Percentiles rank a stretch among this genome's conserved stretches.
phyloP scores from a whole-genome alignment of 2,113 vertebrate genomes.

The Suncus etruscus region DNA sequence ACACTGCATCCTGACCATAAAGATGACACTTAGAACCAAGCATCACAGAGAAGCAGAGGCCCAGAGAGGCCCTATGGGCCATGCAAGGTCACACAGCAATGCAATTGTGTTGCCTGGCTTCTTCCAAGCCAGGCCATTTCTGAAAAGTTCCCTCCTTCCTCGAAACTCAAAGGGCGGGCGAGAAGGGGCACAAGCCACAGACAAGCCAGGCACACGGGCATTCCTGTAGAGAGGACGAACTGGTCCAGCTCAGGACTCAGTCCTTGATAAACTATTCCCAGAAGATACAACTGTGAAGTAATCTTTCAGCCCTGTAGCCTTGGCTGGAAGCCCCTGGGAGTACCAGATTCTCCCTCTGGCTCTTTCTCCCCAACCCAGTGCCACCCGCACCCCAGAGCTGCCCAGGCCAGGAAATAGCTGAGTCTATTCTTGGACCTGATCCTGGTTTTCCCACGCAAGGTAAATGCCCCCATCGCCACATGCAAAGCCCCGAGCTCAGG shows the following conservation, averaged over 20 bases:
- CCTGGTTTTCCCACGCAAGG: fast-evolving
- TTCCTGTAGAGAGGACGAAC: too few species aligned
- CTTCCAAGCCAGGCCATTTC: neutral
- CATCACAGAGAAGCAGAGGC: neutral
- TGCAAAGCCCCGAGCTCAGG: neutral
- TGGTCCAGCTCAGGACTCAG: too few species aligned
- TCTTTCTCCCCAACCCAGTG: neutral
- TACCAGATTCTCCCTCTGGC: neutral
- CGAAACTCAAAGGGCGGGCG: neutral
- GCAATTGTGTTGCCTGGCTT: neutral
- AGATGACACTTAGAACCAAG: too few species aligned
- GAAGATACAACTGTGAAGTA: neutral
- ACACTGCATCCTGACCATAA: too few species aligned
- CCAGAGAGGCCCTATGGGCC: neutral
- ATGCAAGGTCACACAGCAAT: neutral
- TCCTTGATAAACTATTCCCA: neutral
- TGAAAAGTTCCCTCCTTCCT: neutral
- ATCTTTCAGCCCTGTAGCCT: neutral
- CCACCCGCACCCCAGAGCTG: neutral
- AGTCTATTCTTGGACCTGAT: neutral
- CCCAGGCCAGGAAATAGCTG: neutral
- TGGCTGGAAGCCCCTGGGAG: neutral
- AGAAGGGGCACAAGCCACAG: neutral
- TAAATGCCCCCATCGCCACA: fast-evolving
- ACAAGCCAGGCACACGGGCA: neutral